Conservation (phyloP, 2,888 invertebrate species). For the Drosophila barbarae region DNA sequence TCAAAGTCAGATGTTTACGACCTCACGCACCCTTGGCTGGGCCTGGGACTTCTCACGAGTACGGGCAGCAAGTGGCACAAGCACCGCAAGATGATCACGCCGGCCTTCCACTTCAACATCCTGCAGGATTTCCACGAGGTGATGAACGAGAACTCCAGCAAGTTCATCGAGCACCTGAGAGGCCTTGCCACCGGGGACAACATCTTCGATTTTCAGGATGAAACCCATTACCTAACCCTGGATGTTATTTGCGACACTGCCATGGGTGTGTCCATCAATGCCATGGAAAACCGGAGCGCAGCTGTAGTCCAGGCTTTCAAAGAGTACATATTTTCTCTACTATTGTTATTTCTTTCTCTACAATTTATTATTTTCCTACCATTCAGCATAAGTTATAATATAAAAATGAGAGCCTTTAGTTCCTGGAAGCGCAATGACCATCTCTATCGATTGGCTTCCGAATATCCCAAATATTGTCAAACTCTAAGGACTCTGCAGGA, state of each 20-base stretch:
- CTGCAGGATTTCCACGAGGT: conserved; percentile 80
- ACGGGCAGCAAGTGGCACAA: conserved; percentile 80
- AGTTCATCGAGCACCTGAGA: conserved; percentile 78
- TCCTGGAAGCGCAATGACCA: conserved; percentile 58
- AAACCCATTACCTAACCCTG: conserved; percentile 80
- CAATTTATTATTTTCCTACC: too few relatives aligned
- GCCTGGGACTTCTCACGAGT: conserved; percentile 78
- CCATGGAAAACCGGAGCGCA: conserved; percentile 80
- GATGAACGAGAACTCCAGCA: conserved; percentile 80
- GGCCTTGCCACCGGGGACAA: conserved; percentile 59
- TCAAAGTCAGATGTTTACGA: conserved; percentile 80
- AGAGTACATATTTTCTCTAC: conserved; percentile 71
- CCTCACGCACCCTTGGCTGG: conserved; percentile 80
- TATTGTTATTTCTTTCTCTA: background rate
- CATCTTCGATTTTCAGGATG: conserved; percentile 81
- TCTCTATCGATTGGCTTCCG: conserved; percentile 77
- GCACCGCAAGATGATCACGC: conserved; percentile 81
- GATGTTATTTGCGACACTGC: conserved; percentile 83
- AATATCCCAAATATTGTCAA: conserved; percentile 81
- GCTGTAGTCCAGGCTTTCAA: conserved; percentile 81
- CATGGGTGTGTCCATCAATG: conserved; percentile 83
- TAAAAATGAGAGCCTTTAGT: conserved; percentile 69
- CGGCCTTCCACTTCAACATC: conserved; percentile 81
- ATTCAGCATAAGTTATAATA: conserved; percentile 69
- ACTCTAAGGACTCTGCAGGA: conserved; percentile 77